Conservation (phyloP, 2,888 invertebrate genomes). For the Himalopsyche anomala region DNA sequence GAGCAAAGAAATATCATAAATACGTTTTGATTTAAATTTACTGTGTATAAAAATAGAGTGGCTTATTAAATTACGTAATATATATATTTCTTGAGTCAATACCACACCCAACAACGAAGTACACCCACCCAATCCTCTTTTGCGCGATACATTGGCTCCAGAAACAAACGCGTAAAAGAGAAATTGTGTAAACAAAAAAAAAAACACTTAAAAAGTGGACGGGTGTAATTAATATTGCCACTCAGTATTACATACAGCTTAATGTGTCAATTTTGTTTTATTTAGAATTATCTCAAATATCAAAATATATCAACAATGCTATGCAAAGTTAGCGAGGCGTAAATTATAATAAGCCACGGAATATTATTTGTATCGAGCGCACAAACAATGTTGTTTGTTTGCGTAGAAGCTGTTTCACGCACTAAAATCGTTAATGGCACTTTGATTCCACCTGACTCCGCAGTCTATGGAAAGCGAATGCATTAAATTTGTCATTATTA, state of each 20-base stretch:
- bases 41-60: too few species aligned
- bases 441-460: constrained; percentile 39
- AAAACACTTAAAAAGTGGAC: too few species aligned
- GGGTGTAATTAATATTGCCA: background rate
- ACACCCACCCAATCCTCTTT: too few species aligned
- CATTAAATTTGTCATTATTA: constrained; percentile 27
- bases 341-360: background rate
- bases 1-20: too few species aligned
- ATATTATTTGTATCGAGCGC: background rate
- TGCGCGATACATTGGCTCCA: too few species aligned
- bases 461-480: background rate
- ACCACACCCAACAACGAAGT: background rate
- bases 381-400: constrained; percentile 32
- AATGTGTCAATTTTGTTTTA: constrained; percentile 6
- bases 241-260: background rate
- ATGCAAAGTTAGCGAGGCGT: background rate
- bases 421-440: constrained; percentile 29
- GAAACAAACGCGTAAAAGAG: too few species aligned
- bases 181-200: too few species aligned
- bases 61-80: too few species aligned
- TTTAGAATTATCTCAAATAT: constrained; percentile 1
- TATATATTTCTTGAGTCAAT: too few species aligned
- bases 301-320: background rate
- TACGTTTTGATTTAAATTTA: too few species aligned
- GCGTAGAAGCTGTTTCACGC: background rate